Percentiles rank a stretch among this genome's conserved stretches.
phyloP scores from a whole-genome alignment of 1,140 invertebrate species.

The Physella acuta region DNA sequence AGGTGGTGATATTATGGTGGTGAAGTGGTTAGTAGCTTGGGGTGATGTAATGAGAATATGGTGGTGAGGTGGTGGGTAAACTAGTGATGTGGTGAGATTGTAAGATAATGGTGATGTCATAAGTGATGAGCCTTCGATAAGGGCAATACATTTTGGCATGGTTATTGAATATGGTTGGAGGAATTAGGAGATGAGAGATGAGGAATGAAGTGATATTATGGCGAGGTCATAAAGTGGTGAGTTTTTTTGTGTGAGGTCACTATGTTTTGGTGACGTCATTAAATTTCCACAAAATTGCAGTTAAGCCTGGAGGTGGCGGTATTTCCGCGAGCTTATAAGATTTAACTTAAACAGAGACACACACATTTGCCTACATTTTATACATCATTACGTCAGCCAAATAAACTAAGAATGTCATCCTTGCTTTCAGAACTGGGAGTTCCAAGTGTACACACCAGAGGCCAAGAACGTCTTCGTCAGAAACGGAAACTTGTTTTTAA shows the following conservation, averaged over 20 bases:
- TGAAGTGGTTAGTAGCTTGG: too few species aligned
- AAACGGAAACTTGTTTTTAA: constrained; percentile 67
- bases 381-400: too few species aligned
- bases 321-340: background rate
- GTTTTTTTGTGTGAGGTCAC: too few species aligned
- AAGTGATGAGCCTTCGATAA: background rate
- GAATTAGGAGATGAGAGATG: too few species aligned
- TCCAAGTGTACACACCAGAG: constrained; percentile 69
- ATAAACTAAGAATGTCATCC: too few species aligned
- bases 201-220: too few species aligned
- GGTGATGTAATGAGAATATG: too few species aligned
- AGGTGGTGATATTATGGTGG: too few species aligned
- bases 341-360: background rate
- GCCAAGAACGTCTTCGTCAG: constrained; percentile 63
- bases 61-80: too few species aligned
- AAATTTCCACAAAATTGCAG: background rate
- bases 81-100: too few species aligned
- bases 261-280: too few species aligned
- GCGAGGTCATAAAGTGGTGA: too few species aligned
- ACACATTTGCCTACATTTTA: background rate
- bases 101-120: background rate
- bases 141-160: background rate
- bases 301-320: background rate
- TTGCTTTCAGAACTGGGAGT: constrained; percentile 67
- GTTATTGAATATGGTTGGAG: background rate